These are phyloP conservation scores for Acomys russatus DNA, from an alignment of 2,797 vertebrate species.

Conservation along the genomic window DNA sequence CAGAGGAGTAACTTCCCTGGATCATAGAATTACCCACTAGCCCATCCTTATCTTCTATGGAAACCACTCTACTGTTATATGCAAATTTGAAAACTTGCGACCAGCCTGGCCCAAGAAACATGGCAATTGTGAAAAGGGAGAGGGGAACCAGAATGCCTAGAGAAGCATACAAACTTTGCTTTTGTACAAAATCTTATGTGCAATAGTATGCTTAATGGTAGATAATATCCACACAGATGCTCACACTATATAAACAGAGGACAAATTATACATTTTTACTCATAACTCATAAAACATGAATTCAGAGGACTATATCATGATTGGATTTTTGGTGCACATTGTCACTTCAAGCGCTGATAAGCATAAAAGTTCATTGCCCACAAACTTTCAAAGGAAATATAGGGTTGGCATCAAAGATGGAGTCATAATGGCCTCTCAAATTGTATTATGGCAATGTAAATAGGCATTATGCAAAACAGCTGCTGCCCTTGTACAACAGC, in stretches of 20 bases:
- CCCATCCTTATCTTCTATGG: not conserved
- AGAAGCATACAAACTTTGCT: not conserved
- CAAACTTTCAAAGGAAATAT: slow-evolving; percentile 57
- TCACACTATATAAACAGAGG: not conserved
- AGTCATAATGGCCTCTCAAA: slow-evolving; percentile 69
- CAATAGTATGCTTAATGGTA: not conserved
- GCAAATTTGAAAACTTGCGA: not conserved
- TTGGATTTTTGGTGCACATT: slow-evolving; percentile 48
- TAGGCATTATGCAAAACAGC: slow-evolving; percentile 73
- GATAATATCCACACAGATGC: not conserved
- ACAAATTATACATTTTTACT: not conserved
- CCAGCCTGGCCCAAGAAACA: not conserved
- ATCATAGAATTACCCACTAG: not conserved
- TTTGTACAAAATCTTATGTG: not conserved
- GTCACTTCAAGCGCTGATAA: slow-evolving; percentile 48
- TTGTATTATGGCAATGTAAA: slow-evolving; percentile 71
- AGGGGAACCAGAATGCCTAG: not conserved
- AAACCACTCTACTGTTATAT: not conserved
- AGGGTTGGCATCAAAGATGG: slow-evolving; percentile 45
- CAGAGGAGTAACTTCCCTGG: not conserved
- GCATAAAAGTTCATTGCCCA: slow-evolving; percentile 38
- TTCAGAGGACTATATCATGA: not conserved
- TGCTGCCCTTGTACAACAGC: slow-evolving; percentile 70
- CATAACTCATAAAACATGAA: slow-evolving; percentile 12
- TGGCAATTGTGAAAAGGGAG: not conserved